Evolutionary conservation across 2,888 invertebrate genomes (phyloP).

Genomic region (Pardosa pseudoannulata): DNA sequence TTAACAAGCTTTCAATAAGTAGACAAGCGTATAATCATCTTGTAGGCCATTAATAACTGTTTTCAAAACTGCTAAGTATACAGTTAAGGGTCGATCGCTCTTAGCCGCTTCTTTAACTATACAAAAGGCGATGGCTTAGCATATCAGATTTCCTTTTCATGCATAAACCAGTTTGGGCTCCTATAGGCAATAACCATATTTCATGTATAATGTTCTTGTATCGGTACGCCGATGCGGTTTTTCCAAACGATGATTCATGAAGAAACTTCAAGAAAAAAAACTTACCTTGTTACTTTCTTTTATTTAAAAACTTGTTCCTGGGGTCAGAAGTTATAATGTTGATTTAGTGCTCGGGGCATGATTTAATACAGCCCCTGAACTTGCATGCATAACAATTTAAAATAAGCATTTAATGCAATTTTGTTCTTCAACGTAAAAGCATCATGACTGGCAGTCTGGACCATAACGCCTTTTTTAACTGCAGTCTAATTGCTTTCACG

Average conservation of each 20-base stretch:
- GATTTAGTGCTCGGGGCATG: background rate
- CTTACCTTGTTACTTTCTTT: background rate
- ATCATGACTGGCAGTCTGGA: no score
- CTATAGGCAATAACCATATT: background rate
- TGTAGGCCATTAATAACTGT: background rate
- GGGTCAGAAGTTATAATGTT: background rate
- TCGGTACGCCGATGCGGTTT: background rate
- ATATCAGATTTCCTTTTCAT: background rate
- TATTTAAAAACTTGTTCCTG: background rate
- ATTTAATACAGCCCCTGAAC: background rate
- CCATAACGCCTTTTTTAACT: no score
- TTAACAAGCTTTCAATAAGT: background rate
- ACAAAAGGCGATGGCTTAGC: background rate
- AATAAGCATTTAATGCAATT: no score
- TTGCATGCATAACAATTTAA: background rate
- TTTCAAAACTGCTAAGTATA: constrained; percentile 1
- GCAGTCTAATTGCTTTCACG: no score
- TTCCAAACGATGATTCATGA: constrained; percentile 11
- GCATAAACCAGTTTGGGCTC: background rate
- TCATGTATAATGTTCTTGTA: background rate
- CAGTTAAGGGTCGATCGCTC: background rate
- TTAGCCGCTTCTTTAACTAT: no score
- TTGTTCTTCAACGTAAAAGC: no score
- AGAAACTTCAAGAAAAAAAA: background rate
- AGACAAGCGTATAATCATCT: background rate